Conservation (phyloP, 2,797 vertebrate genomes). For the Pangasius djambal region DNA sequence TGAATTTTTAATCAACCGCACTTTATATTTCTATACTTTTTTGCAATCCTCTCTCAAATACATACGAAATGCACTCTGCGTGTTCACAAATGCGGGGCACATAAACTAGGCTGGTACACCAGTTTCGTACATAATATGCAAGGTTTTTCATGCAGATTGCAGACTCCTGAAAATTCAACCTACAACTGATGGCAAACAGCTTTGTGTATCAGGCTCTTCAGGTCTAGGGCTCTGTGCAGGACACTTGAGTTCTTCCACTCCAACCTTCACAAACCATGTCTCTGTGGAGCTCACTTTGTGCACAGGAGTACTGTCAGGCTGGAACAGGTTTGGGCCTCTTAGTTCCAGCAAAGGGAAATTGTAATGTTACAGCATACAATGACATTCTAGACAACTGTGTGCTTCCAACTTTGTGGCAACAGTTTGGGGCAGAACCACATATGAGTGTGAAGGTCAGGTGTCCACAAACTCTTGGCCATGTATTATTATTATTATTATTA, state of each 20-base stretch:
- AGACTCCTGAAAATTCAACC: background rate
- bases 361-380: background rate
- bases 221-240: background rate
- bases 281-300: background rate
- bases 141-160: background rate
- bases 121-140: background rate
- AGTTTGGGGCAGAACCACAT: too few species aligned
- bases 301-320: background rate
- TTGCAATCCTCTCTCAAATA: background rate
- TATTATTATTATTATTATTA: too few species aligned
- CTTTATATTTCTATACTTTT: background rate
- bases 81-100: background rate
- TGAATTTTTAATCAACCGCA: background rate
- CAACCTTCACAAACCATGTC: background rate
- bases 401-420: background rate
- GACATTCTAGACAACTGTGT: background rate
- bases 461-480: background rate
- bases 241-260: background rate
- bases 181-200: background rate
- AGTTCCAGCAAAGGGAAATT: background rate
- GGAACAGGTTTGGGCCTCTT: background rate
- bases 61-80: background rate
- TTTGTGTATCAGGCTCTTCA: background rate
- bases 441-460: background rate
- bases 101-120: background rate